Evolutionary conservation across 1,140 invertebrate genomes (phyloP).

Genomic region (Trachymyrmex cornetzi): DNA sequence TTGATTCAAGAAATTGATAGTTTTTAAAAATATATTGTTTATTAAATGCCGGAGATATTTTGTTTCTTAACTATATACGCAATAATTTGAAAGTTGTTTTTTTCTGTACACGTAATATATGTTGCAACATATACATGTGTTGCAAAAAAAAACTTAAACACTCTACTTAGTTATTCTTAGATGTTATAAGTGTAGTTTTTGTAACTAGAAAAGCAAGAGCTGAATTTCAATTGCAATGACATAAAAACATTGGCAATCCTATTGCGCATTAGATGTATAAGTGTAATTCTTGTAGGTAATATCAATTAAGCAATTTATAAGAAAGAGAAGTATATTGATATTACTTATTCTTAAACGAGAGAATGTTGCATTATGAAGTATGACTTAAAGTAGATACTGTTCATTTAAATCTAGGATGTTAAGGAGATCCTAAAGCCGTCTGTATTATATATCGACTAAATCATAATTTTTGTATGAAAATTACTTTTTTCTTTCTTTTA

Average conservation of each 20-base stretch:
- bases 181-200: not conserved
- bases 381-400: not conserved
- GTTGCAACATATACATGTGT: not conserved
- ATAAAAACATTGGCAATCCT: not conserved
- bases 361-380: not conserved
- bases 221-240: not conserved
- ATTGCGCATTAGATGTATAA: not conserved
- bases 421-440: too few relatives aligned
- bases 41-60: not conserved
- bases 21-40: not conserved
- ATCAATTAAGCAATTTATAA: slow-evolving; percentile 23
- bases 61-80: not conserved
- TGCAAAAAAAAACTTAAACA: not conserved
- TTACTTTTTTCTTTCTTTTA: too few relatives aligned
- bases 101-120: not conserved
- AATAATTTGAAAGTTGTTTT: not conserved
- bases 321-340: not conserved
- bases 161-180: not conserved
- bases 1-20: not conserved
- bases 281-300: not conserved
- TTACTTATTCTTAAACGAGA: not conserved
- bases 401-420: not conserved
- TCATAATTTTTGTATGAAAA: too few relatives aligned
- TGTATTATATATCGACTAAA: too few relatives aligned
- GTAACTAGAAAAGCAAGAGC: not conserved